Evolutionary conservation across 2,113 vertebrate genomes (phyloP).

Genomic region (Mesocricetus auratus): DNA sequence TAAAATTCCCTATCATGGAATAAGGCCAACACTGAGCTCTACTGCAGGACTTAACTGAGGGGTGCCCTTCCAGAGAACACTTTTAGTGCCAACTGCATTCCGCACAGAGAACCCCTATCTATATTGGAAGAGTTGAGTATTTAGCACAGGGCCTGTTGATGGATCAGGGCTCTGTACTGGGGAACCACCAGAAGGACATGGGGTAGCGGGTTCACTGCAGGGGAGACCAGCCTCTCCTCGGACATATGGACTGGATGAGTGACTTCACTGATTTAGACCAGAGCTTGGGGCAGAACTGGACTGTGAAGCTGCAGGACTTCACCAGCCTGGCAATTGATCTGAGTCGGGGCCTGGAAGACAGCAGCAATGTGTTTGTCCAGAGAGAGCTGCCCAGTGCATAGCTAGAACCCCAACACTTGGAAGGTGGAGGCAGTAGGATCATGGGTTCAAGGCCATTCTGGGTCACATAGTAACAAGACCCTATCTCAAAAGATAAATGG

Average conservation of each 20-base stretch:
- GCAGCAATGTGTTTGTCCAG: not conserved
- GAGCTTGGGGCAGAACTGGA: not conserved
- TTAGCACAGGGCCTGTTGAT: not conserved
- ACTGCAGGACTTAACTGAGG: not conserved
- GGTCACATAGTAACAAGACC: not conserved
- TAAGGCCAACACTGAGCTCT: not conserved
- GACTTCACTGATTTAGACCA: not conserved
- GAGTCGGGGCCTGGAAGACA: not conserved
- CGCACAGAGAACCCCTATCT: too few species aligned
- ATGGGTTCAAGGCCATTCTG: not conserved
- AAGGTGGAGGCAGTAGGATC: not conserved
- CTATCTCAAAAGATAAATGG: not conserved
- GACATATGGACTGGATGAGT: not conserved
- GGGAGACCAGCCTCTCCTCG: not conserved
- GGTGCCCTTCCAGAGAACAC: not conserved
- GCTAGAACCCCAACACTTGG: not conserved
- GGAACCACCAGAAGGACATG: not conserved
- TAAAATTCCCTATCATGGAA: not conserved
- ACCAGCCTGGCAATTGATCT: not conserved
- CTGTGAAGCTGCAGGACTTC: not conserved
- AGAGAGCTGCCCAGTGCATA: too few species aligned
- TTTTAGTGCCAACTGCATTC: not conserved
- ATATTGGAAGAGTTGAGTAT: not conserved
- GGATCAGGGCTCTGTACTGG: not conserved
- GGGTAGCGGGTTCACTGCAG: not conserved